Evolutionary conservation across 2,888 invertebrate species (phyloP).

Genomic region (Chymomyza caudatula): DNA sequence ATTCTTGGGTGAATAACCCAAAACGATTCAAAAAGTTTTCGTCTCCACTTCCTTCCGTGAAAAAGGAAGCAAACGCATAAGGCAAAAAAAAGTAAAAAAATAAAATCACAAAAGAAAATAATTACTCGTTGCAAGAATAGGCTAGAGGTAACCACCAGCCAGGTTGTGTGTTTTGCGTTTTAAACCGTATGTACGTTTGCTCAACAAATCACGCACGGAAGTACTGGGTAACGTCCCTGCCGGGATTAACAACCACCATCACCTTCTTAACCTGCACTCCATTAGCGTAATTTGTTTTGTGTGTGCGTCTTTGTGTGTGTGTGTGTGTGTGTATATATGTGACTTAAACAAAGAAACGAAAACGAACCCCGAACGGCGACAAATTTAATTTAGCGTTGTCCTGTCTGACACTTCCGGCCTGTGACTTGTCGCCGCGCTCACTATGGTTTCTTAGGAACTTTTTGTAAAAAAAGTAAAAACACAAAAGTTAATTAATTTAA

Average conservation of each 20-base stretch:
- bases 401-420: conserved; percentile 31
- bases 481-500: conserved; percentile 56
- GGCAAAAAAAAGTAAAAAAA: conserved; percentile 46
- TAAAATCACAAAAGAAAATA: conserved; percentile 50
- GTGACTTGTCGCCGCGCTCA: not conserved
- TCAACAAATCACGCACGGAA: conserved; percentile 48
- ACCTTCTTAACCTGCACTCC: conserved; percentile 62
- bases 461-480: too few species aligned
- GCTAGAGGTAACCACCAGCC: not conserved
- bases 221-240: conserved; percentile 14
- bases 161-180: conserved; percentile 6
- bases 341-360: conserved; percentile 22
- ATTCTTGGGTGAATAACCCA: not conserved
- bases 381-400: conserved; percentile 53
- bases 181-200: conserved; percentile 5
- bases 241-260: conserved; percentile 48
- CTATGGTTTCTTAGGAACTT: conserved; percentile 16
- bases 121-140: not conserved
- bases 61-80: conserved; percentile 12
- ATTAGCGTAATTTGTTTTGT: conserved; percentile 67
- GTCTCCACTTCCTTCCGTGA: conserved; percentile 54
- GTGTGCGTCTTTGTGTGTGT: conserved; percentile 7
- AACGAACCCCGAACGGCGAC: conserved; percentile 14
- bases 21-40: conserved; percentile 49
- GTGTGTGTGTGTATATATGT: too few species aligned